Evolutionary conservation across 2,888 invertebrate genomes (phyloP).

Genomic region (Scaeva pyrastri): DNA sequence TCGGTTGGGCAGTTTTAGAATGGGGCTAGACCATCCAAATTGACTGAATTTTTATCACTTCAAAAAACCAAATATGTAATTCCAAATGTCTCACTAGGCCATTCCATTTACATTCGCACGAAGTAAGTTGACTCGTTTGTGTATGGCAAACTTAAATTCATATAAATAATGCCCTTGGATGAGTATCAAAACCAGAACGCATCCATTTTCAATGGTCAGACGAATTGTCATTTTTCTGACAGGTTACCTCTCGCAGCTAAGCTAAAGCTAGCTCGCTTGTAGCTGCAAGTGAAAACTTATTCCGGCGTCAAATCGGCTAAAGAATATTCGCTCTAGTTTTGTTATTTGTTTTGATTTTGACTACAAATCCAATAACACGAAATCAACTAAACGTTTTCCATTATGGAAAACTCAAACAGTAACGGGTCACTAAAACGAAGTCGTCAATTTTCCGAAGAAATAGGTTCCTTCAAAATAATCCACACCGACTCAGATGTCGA

Average conservation of each 20-base stretch:
- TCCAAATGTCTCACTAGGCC: too few relatives aligned
- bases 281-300: background rate
- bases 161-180: too few relatives aligned
- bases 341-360: conserved; percentile 60
- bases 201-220: too few relatives aligned
- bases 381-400: background rate
- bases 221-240: background rate
- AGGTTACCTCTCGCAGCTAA: conserved; percentile 26
- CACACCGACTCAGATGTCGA: conserved; percentile 37
- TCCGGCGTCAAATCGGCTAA: conserved; percentile 52
- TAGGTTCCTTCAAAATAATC: conserved; percentile 64
- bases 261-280: background rate
- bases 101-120: too few relatives aligned
- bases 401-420: conserved; percentile 40
- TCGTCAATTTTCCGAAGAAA: conserved; percentile 22
- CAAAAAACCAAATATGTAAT: too few relatives aligned
- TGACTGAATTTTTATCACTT: too few relatives aligned
- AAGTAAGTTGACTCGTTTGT: too few relatives aligned
- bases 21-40: too few relatives aligned
- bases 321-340: conserved; percentile 55
- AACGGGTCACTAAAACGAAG: conserved; percentile 1
- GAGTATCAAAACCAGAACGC: too few relatives aligned
- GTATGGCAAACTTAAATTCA: too few relatives aligned
- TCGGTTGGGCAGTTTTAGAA: too few relatives aligned
- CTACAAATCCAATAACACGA: background rate